Percentiles rank a stretch among this genome's conserved stretches.
These are phyloP conservation scores for Drosophila ambigua DNA, from an alignment of 1,140 invertebrate genomes.

Conservation along the genomic window DNA sequence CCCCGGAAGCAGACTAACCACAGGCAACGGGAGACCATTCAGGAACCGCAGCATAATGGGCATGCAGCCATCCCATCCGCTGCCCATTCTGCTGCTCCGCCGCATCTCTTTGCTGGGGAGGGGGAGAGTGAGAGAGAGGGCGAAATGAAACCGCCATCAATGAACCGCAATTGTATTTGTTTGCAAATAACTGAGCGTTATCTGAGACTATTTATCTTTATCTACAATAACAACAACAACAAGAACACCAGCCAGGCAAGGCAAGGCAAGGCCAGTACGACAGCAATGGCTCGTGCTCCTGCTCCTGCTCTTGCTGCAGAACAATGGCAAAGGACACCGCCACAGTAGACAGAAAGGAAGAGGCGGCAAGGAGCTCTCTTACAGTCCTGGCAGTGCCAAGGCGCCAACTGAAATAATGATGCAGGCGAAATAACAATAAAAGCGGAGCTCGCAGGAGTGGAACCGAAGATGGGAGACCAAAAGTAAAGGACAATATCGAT, in stretches of 20 bases:
- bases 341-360: conserved; percentile 24
- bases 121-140: conserved; percentile 5
- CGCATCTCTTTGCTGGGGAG: not conserved
- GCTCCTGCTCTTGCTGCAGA: not conserved
- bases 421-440: conserved; percentile 80
- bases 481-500: conserved; percentile 30
- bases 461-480: conserved; percentile 14
- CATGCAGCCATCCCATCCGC: conserved; percentile 1
- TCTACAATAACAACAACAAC: conserved; percentile 65
- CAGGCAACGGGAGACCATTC: not conserved
- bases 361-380: conserved; percentile 12
- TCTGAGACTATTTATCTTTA: conserved; percentile 82
- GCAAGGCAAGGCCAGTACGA: conserved; percentile 1
- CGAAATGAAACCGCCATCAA: conserved; percentile 76
- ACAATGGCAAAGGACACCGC: conserved; percentile 66
- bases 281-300: no score
- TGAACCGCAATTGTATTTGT: conserved; percentile 82
- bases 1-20: conserved; percentile 1
- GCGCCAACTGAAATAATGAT: conserved; percentile 80
- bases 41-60: conserved; percentile 60
- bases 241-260: not conserved
- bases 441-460: conserved; percentile 28
- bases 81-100: not conserved
- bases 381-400: conserved; percentile 48
- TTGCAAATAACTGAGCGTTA: conserved; percentile 82